phyloP scores from a whole-genome alignment of 2,888 invertebrate species.

The Macrophya annulata region DNA sequence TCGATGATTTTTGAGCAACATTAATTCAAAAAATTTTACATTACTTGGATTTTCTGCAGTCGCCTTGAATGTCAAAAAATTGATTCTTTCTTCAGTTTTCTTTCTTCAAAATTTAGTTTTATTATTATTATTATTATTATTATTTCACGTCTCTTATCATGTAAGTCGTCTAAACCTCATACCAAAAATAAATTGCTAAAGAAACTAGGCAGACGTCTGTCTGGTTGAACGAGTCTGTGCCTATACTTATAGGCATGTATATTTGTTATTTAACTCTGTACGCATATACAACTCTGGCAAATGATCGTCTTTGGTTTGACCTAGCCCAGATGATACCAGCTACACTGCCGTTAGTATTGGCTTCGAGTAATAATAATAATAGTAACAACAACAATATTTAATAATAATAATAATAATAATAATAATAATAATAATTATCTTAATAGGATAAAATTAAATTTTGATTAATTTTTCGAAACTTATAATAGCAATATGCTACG shows the following conservation, averaged over 20 bases:
- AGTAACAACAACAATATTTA: background rate
- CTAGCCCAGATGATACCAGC: slow-evolving; percentile 7
- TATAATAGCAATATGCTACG: too few relatives aligned
- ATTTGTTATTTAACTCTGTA: slow-evolving; percentile 2
- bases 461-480: too few relatives aligned
- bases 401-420: background rate
- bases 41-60: background rate
- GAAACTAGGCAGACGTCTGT: slow-evolving; percentile 6
- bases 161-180: background rate
- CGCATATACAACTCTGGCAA: slow-evolving; percentile 14
- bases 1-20: background rate
- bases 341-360: background rate
- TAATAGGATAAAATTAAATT: too few relatives aligned
- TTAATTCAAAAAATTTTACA: background rate
- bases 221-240: background rate
- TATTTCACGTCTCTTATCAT: background rate
- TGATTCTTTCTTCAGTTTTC: background rate
- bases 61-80: background rate
- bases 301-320: slow-evolving; percentile 35
- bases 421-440: background rate
- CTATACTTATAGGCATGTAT: background rate
- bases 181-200: background rate
- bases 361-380: background rate
- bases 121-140: background rate
- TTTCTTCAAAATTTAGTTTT: background rate